Evolutionary conservation across 2,888 invertebrate genomes (phyloP).

Genomic region (Matsumyia berberina): DNA sequence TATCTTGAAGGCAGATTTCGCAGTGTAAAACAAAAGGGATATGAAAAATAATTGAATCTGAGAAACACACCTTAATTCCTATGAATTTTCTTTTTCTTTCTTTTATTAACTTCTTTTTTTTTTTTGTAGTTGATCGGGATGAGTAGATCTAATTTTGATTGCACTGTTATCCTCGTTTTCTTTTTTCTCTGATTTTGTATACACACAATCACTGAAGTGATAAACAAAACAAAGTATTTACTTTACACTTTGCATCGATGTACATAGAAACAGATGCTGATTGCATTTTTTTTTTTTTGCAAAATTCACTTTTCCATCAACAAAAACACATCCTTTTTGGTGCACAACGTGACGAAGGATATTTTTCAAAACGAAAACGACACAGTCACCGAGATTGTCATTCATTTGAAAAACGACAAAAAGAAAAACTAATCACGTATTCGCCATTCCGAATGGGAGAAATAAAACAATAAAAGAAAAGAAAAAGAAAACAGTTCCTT

Average conservation of each 20-base stretch:
- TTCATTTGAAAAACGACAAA: conserved; percentile 13
- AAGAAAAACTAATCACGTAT: conserved; percentile 30
- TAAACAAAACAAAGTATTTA: conserved; percentile 8
- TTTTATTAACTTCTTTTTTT: not conserved
- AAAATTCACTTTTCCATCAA: conserved; percentile 19
- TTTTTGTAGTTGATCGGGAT: not conserved
- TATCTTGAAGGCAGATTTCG: conserved; percentile 75
- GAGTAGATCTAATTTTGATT: conserved; percentile 1
- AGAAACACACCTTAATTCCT: conserved; percentile 67
- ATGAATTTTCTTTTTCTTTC: conserved; percentile 23
- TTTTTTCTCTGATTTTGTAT: not conserved
- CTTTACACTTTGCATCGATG: not conserved
- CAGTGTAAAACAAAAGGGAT: conserved; percentile 57
- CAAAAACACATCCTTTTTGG: conserved; percentile 28
- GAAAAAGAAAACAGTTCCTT: conserved; percentile 46
- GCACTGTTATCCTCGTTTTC: conserved; percentile 60
- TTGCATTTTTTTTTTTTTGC: not conserved
- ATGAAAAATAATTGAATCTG: conserved; percentile 37
- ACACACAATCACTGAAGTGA: conserved; percentile 25
- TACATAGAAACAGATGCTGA: conserved; percentile 22
- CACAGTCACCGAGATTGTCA: conserved; percentile 34
- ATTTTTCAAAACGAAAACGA: conserved; percentile 21
- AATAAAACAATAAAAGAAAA: conserved; percentile 62
- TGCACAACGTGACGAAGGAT: conserved; percentile 8
- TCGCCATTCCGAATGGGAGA: conserved; percentile 48